Percentiles rank a stretch among this genome's conserved stretches.
Conservation (phyloP, 2,113 vertebrate genomes). For the Oncorhynchus nerka region DNA sequence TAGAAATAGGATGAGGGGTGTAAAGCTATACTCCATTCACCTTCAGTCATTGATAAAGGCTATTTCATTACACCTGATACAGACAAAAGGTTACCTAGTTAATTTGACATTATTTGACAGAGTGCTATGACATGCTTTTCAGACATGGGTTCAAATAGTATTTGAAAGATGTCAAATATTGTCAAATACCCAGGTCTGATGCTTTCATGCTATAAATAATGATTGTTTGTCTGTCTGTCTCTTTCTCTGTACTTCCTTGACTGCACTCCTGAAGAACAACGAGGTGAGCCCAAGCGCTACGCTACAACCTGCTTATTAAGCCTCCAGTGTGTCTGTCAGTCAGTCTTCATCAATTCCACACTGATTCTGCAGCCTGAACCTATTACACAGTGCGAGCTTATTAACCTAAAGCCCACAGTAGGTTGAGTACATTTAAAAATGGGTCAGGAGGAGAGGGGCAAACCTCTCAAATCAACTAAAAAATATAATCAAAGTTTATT, state of each 20-base stretch:
- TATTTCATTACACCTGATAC: not conserved
- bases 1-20: conserved; percentile 8
- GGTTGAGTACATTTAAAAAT: conserved; percentile 6
- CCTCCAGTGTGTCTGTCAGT: not conserved
- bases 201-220: not conserved
- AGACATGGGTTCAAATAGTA: too few relatives aligned
- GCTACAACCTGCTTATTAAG: conserved; percentile 2
- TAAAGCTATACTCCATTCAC: not conserved
- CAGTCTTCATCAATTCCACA: conserved; percentile 12
- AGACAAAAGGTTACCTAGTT: not conserved
- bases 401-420: not conserved
- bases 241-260: conserved; percentile 29
- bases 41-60: not conserved
- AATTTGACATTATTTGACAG: not conserved
- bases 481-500: too few relatives aligned
- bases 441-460: not conserved
- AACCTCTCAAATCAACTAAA: too few relatives aligned
- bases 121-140: too few relatives aligned
- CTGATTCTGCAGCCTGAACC: conserved; percentile 2
- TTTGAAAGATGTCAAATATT: too few relatives aligned
- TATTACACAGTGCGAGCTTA: not conserved
- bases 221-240: conserved; percentile 5
- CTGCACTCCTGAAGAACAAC: conserved; percentile 59
- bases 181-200: too few relatives aligned
- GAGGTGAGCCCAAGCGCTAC: conserved; percentile 55